Conservation (phyloP, 64 coral and sea anemone genomes). For the Stylophora pistillata region DNA sequence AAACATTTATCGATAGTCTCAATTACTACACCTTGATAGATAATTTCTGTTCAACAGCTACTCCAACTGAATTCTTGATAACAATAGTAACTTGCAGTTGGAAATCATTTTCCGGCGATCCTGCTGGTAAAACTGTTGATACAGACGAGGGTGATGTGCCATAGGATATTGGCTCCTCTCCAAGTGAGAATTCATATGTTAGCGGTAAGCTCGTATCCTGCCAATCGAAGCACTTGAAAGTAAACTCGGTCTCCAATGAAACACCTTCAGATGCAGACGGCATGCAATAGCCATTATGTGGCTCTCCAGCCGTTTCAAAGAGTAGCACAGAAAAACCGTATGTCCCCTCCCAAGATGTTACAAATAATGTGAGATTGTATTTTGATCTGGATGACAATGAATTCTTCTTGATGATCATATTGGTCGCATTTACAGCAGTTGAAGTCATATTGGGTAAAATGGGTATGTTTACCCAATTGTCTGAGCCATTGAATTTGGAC, state of each 20-base stretch:
- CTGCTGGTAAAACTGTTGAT: background rate
- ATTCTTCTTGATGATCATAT: slow-evolving; percentile 30
- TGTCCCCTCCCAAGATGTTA: slow-evolving; percentile 2
- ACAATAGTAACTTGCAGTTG: slow-evolving; percentile 13
- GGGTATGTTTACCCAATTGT: background rate
- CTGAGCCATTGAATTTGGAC: background rate
- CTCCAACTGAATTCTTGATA: slow-evolving; percentile 31
- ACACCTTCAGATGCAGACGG: slow-evolving; percentile 4
- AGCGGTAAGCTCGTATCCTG: background rate
- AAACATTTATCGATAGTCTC: no score
- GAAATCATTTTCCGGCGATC: background rate
- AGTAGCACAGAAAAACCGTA: background rate
- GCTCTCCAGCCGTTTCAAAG: slow-evolving; percentile 22
- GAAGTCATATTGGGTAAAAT: slow-evolving; percentile 41
- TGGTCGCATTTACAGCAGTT: slow-evolving; percentile 8
- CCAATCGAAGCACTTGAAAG: slow-evolving; percentile 32
- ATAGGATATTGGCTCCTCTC: slow-evolving; percentile 17
- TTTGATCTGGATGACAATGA: background rate
- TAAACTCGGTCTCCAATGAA: slow-evolving; percentile 18
- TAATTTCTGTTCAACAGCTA: background rate
- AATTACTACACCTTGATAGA: slow-evolving; percentile 7
- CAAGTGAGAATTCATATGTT: slow-evolving; percentile 10
- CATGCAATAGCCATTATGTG: slow-evolving; percentile 9
- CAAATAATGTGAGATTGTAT: slow-evolving; percentile 6
- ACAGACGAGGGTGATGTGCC: background rate